Evolutionary conservation across 2,888 invertebrate species (phyloP).

Genomic region (Lithophane leautieri): DNA sequence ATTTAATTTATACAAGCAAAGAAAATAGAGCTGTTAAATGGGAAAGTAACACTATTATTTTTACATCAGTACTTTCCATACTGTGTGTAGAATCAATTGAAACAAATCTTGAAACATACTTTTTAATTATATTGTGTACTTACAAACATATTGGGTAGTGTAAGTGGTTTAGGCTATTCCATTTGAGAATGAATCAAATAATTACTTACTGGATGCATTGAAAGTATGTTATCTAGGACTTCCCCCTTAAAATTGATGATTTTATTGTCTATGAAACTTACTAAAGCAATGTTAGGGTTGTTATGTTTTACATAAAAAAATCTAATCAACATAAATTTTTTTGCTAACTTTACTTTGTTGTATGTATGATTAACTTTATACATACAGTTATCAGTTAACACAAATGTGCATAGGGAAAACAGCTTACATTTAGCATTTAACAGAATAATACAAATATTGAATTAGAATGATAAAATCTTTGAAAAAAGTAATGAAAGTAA

Average conservation of each 20-base stretch:
- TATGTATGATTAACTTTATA: conserved; percentile 15
- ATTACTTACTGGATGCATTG: not conserved
- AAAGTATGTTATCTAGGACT: not conserved
- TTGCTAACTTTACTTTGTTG: not conserved
- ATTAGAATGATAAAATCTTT: not conserved
- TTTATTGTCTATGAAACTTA: not conserved
- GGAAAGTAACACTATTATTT: conserved; percentile 1
- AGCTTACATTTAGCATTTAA: not conserved
- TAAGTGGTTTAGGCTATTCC: not conserved
- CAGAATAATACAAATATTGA: not conserved
- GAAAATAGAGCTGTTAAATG: conserved; percentile 25
- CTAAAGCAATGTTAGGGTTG: not conserved
- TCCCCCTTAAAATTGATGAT: not conserved
- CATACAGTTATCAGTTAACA: conserved; percentile 13
- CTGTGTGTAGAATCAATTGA: not conserved
- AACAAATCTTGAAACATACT: not conserved
- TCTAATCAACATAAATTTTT: not conserved
- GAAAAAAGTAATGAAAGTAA: not conserved
- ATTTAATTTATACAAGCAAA: conserved; percentile 13
- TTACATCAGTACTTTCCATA: not conserved
- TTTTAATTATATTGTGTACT: not conserved
- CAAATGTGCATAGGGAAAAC: not conserved
- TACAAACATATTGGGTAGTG: not conserved
- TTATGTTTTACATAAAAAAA: not conserved
- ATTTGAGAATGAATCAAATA: not conserved